A percentile compares a stretch with the other conserved stretches of the same genome.
These are phyloP conservation scores for Calycopis cecrops DNA, from an alignment of 1,140 invertebrate genomes.

Conservation along the genomic window DNA sequence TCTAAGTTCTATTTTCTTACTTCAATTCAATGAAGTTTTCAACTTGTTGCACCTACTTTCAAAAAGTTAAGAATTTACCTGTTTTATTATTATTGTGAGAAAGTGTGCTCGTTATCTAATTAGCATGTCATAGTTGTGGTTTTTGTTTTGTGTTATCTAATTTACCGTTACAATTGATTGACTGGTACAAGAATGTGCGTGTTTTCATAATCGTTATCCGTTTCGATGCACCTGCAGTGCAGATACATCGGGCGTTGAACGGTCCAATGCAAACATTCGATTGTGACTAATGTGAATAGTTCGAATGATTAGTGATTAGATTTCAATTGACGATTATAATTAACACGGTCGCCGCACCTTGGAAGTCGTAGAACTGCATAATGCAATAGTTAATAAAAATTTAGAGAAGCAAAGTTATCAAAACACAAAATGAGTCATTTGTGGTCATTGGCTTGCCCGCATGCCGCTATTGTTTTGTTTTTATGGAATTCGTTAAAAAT, in stretches of 20 bases:
- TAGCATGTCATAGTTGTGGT: slow-evolving; percentile 38
- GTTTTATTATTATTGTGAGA: slow-evolving; percentile 48
- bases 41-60: slow-evolving; percentile 70
- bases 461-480: slow-evolving; percentile 67
- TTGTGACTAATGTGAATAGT: not conserved
- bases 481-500: slow-evolving; percentile 44
- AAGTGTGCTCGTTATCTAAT: slow-evolving; percentile 56
- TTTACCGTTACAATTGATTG: slow-evolving; percentile 53
- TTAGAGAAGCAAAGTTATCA: slow-evolving; percentile 44
- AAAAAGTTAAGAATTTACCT: slow-evolving; percentile 56
- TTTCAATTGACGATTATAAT: not conserved
- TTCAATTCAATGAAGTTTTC: slow-evolving; percentile 17
- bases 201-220: slow-evolving; percentile 47
- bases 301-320: not conserved
- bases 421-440: slow-evolving; percentile 65
- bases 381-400: slow-evolving; percentile 40
- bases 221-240: slow-evolving; percentile 67
- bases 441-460: slow-evolving; percentile 44
- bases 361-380: slow-evolving; percentile 16
- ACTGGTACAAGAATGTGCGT: slow-evolving; percentile 43
- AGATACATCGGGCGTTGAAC: slow-evolving; percentile 39
- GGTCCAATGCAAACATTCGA: slow-evolving; percentile 33
- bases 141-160: slow-evolving; percentile 42
- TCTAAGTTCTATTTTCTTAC: slow-evolving; percentile 18
- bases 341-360: not conserved